A percentile compares a stretch with the other conserved stretches of the same genome.
Evolutionary conservation across 2,888 invertebrate genomes (phyloP).

Genomic region (Agrotis exclamationis): DNA sequence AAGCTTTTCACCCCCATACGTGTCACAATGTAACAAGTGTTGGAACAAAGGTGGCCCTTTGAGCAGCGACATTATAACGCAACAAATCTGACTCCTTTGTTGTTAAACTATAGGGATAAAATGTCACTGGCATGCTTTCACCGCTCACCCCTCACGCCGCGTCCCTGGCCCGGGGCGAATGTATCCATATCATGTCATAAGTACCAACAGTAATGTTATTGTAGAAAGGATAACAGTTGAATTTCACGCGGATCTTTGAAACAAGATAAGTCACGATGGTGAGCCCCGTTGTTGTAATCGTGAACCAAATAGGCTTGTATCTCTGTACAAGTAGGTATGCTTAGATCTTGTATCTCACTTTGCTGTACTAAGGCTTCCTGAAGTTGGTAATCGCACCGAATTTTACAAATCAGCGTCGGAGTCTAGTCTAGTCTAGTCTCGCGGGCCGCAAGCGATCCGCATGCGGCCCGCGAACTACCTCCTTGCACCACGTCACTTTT

Average conservation of each 20-base stretch:
- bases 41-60: constrained; percentile 76
- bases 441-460: too few species aligned
- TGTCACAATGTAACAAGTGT: constrained; percentile 72
- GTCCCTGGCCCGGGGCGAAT: constrained; percentile 45
- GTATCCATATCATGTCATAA: constrained; percentile 54
- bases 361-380: neutral
- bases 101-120: constrained; percentile 83
- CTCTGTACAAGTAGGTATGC: constrained; percentile 1
- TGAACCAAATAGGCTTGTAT: neutral
- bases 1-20: constrained; percentile 72
- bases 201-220: constrained; percentile 51
- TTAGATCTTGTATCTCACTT: neutral
- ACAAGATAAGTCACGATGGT: constrained; percentile 32
- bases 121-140: constrained; percentile 79
- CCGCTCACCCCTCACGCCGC: constrained; percentile 47
- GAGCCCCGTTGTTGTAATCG: constrained; percentile 7
- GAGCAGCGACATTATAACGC: constrained; percentile 77
- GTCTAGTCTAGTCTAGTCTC: too few species aligned
- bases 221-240: constrained; percentile 46
- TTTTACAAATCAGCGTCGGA: neutral
- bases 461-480: too few species aligned
- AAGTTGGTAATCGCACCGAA: neutral
- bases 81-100: constrained; percentile 82
- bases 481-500: too few species aligned
- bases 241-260: constrained; percentile 37